Base-by-base conservation (phyloP, 2,113 vertebrate genomes). In the Fulmarus glacialis region DNA sequence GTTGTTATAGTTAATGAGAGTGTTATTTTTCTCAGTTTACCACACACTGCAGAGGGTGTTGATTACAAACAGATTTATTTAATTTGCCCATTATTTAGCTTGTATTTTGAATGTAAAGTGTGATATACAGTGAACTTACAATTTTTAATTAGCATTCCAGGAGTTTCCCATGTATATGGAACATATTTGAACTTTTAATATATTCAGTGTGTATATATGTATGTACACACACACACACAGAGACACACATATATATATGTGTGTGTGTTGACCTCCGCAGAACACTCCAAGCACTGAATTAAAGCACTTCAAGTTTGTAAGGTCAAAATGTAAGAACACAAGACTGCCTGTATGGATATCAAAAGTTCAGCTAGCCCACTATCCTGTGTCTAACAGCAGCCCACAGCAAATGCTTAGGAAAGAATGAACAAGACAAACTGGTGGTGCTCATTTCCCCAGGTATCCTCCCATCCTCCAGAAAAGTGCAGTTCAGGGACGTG, bases 141-240 rank as follows among this genome's bases (percentile, higher is more conserved):
- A n/a, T 40, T 82, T 87, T 88, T 9, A 72, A 38, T 68, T 45
- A 43, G 1, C 23, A 36, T 87, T 75, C 22, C 22, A 43, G 8
- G 8, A 72, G 3, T 62, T 92, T 73, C 40, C 10, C 15, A 53
- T 34, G 29, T 29, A 24, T 10, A 45, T 20, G 15, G 55, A 75
- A 72, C 30, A 34, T 19, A 43, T n/a, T 42, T 62, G 17, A 78
- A 56, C 18, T 86, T 77, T 42, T 32, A 26, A 2, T 45, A 29
- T 53, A 15, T 91, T 80, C 9, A 12, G 9, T 18, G 30, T 58
- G 11, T 50, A 6, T 79, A 15, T 40, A 4, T 34, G 1, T 22
- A 2, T 13, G 4, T 2, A 32, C 3, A 9, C 5, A 13, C 14
- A 11, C 8, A 19, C 18, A 19, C 8, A 45, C 7, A 45, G 15